phyloP scores from a whole-genome alignment of 2,113 vertebrate genomes.

The Hyla sarda region DNA sequence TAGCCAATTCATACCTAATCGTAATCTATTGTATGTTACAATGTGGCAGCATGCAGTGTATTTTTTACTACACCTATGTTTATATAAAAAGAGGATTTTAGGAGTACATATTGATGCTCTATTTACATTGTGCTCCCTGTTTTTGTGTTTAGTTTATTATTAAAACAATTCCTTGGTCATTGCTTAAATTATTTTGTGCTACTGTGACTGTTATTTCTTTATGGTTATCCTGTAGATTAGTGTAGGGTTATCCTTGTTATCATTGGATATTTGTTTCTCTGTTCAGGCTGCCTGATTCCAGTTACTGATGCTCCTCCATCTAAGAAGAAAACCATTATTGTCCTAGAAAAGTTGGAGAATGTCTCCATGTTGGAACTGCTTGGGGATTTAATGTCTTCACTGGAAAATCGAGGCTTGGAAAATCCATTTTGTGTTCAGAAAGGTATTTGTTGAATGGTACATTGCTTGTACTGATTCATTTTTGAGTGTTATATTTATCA shows the following conservation, averaged over 20 bases:
- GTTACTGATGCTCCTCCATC: constrained; percentile 72
- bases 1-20: too few relatives aligned
- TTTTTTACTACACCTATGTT: too few relatives aligned
- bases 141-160: too few relatives aligned
- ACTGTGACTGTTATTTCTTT: neutral
- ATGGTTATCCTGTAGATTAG: neutral
- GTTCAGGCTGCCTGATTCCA: constrained; percentile 86
- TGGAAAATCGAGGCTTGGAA: constrained; percentile 83
- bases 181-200: too few relatives aligned
- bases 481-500: neutral
- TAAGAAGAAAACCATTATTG: constrained; percentile 80
- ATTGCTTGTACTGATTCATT: neutral
- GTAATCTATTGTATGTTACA: too few relatives aligned
- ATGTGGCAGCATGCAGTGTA: too few relatives aligned
- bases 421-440: constrained; percentile 77
- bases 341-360: constrained; percentile 89
- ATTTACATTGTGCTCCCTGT: too few relatives aligned
- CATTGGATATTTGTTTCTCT: constrained; percentile 49
- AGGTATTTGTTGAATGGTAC: constrained; percentile 70
- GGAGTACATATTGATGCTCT: too few relatives aligned
- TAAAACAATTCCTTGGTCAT: too few relatives aligned
- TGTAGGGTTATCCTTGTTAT: neutral
- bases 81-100: too few relatives aligned
- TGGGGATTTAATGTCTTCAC: constrained; percentile 86
- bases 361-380: constrained; percentile 86